Evolutionary conservation across 2,888 invertebrate genomes (phyloP), one percentile per base, ranked within the genome.

Genomic region (Balanococcus diminutus): DNA sequence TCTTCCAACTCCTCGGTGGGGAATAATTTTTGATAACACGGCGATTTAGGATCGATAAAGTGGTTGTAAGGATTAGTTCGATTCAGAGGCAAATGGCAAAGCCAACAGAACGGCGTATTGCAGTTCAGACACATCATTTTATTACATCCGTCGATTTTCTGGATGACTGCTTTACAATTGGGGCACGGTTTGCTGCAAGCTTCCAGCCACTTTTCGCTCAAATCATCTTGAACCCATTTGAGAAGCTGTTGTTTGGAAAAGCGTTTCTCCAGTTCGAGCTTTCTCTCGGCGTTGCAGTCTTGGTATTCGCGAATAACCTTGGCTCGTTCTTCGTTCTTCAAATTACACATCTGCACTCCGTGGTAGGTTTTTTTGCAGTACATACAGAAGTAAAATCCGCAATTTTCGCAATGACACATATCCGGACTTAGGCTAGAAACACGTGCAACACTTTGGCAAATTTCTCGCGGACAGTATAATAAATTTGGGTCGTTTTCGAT

Each of bases 81-180:
- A 46, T 42, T 85, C 2, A 85, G 72, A 1, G 46, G 22, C 16
- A 28, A 9, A 72, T 79, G 46, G 31, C 85, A 85, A 16, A 85
- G 46, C 85, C 85, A 85, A 28, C 85, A 85, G 22, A 85, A 85
- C 1, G 75, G 85, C 11, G 51, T 75, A 31, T 85, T 85, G 3
- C 85, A 85, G 14, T 85, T 85, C 6, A 79, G 51, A 85, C 85
- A 85, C 79, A 31, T 25, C 85, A 85, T 85, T 32, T 85, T 85
- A 31, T 85, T 85, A 32, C 85, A 85, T 19, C 85, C 85, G 19
- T 85, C 42, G 6, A 39, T 31, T 79, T 85, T 85, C 19, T 85
- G 46, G 11, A 85, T 85, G 11, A 51, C 42, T 2, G 79, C 85
- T 11, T 28, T 25, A 79, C 85, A 85, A 46, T 85, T 85, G 0